phyloP scores from a whole-genome alignment of 1,140 invertebrate genomes.

The Lamellibrachia luymesi region DNA sequence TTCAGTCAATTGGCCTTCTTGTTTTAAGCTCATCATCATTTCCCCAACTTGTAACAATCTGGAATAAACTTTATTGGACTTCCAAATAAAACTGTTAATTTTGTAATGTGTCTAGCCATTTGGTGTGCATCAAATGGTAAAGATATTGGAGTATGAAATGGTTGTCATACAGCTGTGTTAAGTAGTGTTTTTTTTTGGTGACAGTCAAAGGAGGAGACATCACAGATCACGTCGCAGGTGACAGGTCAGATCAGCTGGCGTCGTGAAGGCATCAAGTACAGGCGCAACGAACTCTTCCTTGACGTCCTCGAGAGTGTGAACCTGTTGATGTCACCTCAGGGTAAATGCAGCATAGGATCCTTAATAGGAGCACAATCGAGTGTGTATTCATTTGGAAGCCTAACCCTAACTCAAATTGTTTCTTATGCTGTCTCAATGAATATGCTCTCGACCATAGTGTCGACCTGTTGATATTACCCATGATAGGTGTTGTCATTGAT shows the following conservation, averaged over 20 bases:
- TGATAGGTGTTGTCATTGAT: background rate
- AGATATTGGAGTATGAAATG: too few relatives aligned
- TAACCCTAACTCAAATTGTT: background rate
- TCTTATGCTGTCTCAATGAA: background rate
- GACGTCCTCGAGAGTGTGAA: constrained; percentile 99
- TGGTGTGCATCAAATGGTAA: too few relatives aligned
- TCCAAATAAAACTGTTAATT: too few relatives aligned
- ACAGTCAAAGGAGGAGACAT: constrained; percentile 97
- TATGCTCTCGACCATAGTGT: background rate
- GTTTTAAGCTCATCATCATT: background rate
- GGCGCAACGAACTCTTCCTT: constrained; percentile 96
- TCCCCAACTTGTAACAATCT: too few relatives aligned
- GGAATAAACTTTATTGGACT: too few relatives aligned
- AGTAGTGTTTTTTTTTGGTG: constrained; percentile 22
- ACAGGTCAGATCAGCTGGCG: constrained; percentile 99
- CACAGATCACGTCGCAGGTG: constrained; percentile 98
- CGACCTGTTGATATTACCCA: background rate
- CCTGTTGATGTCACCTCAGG: constrained; percentile 98
- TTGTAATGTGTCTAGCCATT: too few relatives aligned
- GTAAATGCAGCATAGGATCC: constrained; percentile 54
- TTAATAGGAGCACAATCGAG: background rate
- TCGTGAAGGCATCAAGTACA: constrained; percentile 98
- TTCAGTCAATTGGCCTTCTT: background rate
- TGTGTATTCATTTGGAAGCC: background rate
- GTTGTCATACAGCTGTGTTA: background rate